Evolutionary conservation across 2,113 vertebrate species (phyloP), one percentile per base, ranked within the genome.

Genomic region (Mirza zaza): DNA sequence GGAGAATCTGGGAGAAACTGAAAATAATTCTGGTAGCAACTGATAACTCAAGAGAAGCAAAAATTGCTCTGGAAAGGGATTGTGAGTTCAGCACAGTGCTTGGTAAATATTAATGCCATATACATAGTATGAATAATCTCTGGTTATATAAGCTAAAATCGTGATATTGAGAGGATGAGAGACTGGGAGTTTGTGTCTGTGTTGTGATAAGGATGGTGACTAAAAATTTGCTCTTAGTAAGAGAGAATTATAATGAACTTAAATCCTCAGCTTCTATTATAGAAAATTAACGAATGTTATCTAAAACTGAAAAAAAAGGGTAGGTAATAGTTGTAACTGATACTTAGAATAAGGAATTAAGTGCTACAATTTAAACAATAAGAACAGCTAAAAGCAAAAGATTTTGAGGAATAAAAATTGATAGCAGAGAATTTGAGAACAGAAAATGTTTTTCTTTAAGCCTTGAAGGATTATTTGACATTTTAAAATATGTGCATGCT

Each of bases 401-500:
- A 10, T 92, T 93, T 59, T 75, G 9, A 61, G 48, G 50, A 93
- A 85, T 2, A 87, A 11, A 3, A 93, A 27, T 79, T 84, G 10
- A 23, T 32, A 84, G 34, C 18, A 14, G 34, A 57, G 17, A 88
- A 48, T 52, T 87, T 92, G 39, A 48, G 34, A 89, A 89, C 23
- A 83, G 48, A 84, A 94, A 73, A 70, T 94, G 50, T 57, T 57
- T 88, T 84, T 85, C 77, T 83, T 94, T 79, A 91, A 89, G 67
- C 1, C 48, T 92, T 91, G 29, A 63, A 85, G 61, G 76, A 63
- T 85, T 87, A 87, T 90, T 92, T 96, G 90, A 90, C 92, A 96
- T 96, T 95, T 96, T 50, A 87, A 96, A 95, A 95, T 86, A 92
- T 93, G 61, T 83, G 79, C 55, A 75, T 45, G 13, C 36, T 89